Evolutionary conservation across 2,113 vertebrate genomes (phyloP).

Genomic region (Pseudopipra pipra): DNA sequence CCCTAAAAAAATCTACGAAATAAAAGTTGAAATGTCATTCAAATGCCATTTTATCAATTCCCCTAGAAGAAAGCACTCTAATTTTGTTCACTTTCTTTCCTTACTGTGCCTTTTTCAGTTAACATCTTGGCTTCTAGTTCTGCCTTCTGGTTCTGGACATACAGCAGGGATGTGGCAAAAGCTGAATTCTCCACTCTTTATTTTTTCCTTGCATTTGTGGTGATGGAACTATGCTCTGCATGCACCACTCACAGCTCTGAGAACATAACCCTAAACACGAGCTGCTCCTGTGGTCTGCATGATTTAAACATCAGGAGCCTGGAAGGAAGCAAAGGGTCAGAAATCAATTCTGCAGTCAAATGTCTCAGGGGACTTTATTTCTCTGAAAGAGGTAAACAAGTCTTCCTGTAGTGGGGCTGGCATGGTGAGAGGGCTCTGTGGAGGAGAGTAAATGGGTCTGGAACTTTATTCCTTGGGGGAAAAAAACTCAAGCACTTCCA

Average conservation of each 20-base stretch:
- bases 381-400: not conserved
- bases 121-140: not conserved
- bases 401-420: not conserved
- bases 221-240: not conserved
- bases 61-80: not conserved
- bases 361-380: not conserved
- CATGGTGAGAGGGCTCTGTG: not conserved
- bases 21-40: not conserved
- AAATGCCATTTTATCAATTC: not conserved
- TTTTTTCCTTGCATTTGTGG: not conserved
- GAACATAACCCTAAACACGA: not conserved
- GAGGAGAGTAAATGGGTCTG: not conserved
- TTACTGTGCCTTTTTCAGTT: not conserved
- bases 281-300: not conserved
- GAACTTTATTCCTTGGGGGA: not conserved
- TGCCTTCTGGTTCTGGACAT: not conserved
- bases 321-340: conserved; percentile 2
- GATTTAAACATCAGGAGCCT: not conserved
- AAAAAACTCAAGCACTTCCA: accelerated
- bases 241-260: not conserved
- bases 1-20: not conserved
- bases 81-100: not conserved
- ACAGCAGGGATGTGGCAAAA: not conserved
- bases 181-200: not conserved
- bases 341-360: conserved; percentile 40